Percentiles rank a stretch among this genome's conserved stretches.
Evolutionary conservation across 2,797 vertebrate species (phyloP).

Genomic region (Momotus momota): DNA sequence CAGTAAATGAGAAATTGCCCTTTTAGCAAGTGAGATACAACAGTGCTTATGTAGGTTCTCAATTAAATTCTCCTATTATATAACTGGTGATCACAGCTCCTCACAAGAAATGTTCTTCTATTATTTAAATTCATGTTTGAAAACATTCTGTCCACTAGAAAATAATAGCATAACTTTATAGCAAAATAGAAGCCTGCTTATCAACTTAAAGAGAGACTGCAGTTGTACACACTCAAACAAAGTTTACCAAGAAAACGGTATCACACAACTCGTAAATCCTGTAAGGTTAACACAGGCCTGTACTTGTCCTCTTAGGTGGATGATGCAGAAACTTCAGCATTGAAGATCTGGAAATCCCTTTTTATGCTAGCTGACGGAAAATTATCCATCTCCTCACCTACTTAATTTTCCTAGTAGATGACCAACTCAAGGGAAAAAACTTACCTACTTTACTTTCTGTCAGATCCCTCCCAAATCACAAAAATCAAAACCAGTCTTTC

Average conservation of each 20-base stretch:
- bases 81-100: not conserved
- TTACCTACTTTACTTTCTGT: not conserved
- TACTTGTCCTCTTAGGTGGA: not conserved
- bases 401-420: not conserved
- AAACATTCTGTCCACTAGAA: not conserved
- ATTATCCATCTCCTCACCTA: rapidly evolving
- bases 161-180: not conserved
- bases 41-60: not conserved
- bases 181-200: not conserved
- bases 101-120: not conserved
- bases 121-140: not conserved
- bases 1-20: not conserved
- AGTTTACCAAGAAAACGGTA: not conserved
- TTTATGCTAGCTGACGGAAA: not conserved
- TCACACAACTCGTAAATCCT: not conserved
- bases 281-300: not conserved
- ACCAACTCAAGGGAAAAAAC: not conserved
- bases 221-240: not conserved
- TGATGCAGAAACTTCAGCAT: not conserved
- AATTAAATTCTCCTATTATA: not conserved
- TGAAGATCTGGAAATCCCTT: not conserved
- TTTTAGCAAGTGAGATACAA: not conserved
- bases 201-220: not conserved
- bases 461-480: not conserved
- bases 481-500: not conserved